Evolutionary conservation across 2,797 vertebrate species (phyloP).

Genomic region (Lindbergichthys nudifrons): DNA sequence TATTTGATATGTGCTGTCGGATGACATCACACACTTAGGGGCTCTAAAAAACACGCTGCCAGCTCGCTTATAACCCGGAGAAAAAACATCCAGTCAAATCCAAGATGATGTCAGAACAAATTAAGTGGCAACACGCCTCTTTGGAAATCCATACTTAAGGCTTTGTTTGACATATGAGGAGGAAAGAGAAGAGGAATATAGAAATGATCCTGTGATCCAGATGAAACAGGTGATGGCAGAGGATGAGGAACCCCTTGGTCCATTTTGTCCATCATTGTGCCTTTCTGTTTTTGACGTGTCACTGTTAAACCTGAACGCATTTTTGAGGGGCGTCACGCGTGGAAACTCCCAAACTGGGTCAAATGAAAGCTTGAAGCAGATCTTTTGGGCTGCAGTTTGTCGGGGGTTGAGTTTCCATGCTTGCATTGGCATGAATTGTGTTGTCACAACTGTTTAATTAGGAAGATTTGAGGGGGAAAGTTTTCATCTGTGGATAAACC

Average conservation of each 20-base stretch:
- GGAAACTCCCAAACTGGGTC: constrained; percentile 50
- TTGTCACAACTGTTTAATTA: constrained; percentile 22
- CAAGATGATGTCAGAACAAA: constrained; percentile 70
- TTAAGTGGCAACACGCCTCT: constrained; percentile 58
- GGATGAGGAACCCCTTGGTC: constrained; percentile 9
- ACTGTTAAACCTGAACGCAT: constrained; percentile 37
- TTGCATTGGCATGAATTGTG: constrained; percentile 1
- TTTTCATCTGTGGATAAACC: constrained; percentile 3
- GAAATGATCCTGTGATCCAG: background rate
- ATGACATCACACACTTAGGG: constrained; percentile 63
- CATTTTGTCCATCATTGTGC: background rate
- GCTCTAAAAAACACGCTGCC: constrained; percentile 54
- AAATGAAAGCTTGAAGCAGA: constrained; percentile 50
- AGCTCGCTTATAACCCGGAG: constrained; percentile 54
- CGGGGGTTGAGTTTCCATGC: constrained; percentile 7
- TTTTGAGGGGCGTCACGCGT: constrained; percentile 13
- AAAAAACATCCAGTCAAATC: constrained; percentile 60
- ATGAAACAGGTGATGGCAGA: constrained; percentile 7
- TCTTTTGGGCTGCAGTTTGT: constrained; percentile 28
- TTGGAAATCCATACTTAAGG: constrained; percentile 50
- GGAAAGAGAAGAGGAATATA: constrained; percentile 1
- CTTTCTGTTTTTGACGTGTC: constrained; percentile 30
- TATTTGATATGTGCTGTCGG: constrained; percentile 22
- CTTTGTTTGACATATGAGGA: constrained; percentile 21
- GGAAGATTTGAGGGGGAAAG: background rate